phyloP scores from a whole-genome alignment of 2,888 invertebrate species.

The Prenolepis imparis region DNA sequence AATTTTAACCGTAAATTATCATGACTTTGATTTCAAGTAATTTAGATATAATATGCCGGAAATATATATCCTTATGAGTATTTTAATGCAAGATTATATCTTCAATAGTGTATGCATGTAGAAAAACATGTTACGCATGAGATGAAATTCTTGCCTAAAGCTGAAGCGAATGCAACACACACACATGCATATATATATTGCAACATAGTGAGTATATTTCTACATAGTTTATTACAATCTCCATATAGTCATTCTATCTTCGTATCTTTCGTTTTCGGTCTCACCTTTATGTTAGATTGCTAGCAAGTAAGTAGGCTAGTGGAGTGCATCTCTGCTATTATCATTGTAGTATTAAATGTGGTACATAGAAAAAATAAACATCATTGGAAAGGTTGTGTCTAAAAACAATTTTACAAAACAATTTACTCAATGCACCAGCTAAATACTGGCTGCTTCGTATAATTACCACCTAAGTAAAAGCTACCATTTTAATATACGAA shows the following conservation, averaged over 20 bases:
- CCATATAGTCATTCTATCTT: slow-evolving; percentile 26
- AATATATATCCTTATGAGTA: slow-evolving; percentile 1
- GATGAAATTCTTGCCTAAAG: slow-evolving; percentile 19
- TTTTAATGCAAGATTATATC: slow-evolving; percentile 1
- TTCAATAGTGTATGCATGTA: not conserved
- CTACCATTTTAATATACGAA: not conserved
- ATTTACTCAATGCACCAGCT: slow-evolving; percentile 1
- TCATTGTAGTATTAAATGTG: slow-evolving; percentile 12
- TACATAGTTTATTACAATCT: not conserved
- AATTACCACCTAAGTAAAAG: not conserved
- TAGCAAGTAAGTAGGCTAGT: slow-evolving; percentile 67
- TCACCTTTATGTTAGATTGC: slow-evolving; percentile 30
- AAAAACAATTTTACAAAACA: not conserved
- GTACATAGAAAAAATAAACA: not conserved
- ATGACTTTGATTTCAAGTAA: not conserved
- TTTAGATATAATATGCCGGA: not conserved
- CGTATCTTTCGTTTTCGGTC: slow-evolving; percentile 73
- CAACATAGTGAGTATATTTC: not conserved
- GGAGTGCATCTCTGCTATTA: slow-evolving; percentile 30
- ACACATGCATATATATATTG: not conserved
- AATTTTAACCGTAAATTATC: slow-evolving; percentile 12
- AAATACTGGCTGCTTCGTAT: not conserved
- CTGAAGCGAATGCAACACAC: not conserved
- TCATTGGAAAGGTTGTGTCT: not conserved
- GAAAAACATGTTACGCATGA: slow-evolving; percentile 30